Evolutionary conservation across 2,888 invertebrate species (phyloP).

Genomic region (Sesia bembeciformis): DNA sequence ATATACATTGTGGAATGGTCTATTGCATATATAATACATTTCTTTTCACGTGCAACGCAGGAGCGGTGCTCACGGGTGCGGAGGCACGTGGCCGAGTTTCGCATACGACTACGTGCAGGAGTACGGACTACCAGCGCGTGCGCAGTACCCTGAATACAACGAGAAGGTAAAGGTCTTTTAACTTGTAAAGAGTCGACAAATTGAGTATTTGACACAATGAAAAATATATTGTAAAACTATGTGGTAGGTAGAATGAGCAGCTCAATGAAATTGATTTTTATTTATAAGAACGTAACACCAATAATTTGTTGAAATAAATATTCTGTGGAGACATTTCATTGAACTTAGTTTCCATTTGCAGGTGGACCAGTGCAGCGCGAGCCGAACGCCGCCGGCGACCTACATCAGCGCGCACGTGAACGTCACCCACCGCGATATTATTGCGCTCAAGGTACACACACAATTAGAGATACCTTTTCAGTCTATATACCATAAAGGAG

Average conservation of each 20-base stretch:
- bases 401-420: conserved; percentile 50
- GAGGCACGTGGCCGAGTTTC: conserved; percentile 46
- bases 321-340: too few species aligned
- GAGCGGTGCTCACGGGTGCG: conserved; percentile 44
- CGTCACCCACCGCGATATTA: conserved; percentile 40
- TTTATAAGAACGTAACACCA: too few species aligned
- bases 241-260: too few species aligned
- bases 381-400: conserved; percentile 34
- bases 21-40: background rate
- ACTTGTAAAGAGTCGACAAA: too few species aligned
- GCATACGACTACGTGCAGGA: conserved; percentile 47
- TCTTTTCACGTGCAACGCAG: conserved; percentile 16
- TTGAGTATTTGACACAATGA: too few species aligned
- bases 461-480: too few species aligned
- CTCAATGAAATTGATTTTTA: too few species aligned
- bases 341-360: conserved; percentile 6
- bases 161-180: conserved; percentile 21
- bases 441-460: conserved; percentile 37
- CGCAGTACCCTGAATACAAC: conserved; percentile 37
- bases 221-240: too few species aligned
- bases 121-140: conserved; percentile 38
- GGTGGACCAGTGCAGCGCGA: conserved; percentile 33
- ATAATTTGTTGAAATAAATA: too few species aligned
- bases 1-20: background rate
- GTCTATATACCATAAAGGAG: too few species aligned